phyloP scores from a whole-genome alignment of 2,113 vertebrate genomes.

The Furnarius figulus region DNA sequence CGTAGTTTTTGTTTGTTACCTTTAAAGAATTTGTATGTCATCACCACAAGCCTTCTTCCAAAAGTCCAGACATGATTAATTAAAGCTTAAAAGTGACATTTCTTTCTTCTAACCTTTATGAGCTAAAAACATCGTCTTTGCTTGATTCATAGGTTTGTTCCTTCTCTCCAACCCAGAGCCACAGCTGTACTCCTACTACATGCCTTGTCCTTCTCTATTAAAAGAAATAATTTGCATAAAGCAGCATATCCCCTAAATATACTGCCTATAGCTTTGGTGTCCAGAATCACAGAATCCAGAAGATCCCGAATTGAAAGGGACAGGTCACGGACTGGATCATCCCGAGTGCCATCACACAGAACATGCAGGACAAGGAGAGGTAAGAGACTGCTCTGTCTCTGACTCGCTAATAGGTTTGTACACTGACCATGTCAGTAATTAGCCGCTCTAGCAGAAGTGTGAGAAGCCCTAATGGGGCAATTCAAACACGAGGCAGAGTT shows the following conservation, averaged over 20 bases:
- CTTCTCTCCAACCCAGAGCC: neutral
- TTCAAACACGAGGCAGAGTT: too few relatives aligned
- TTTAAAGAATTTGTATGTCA: neutral
- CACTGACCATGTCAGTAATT: too few relatives aligned
- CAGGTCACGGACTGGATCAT: rapidly evolving
- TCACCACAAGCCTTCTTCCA: neutral
- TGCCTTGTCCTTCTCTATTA: neutral
- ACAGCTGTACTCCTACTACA: neutral
- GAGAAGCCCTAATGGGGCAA: too few relatives aligned
- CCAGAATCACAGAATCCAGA: neutral
- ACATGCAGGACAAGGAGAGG: neutral
- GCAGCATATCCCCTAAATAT: neutral
- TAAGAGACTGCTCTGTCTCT: too few relatives aligned
- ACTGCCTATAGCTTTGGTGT: neutral
- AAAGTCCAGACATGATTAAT: neutral
- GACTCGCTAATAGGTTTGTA: too few relatives aligned
- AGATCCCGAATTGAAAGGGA: neutral
- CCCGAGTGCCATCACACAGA: neutral
- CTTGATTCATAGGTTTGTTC: neutral
- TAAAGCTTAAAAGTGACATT: neutral
- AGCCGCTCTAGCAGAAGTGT: too few relatives aligned
- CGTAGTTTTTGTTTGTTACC: neutral
- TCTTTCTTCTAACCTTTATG: neutral
- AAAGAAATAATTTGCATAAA: neutral
- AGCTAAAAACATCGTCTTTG: neutral